Evolutionary conservation across 64 coral and sea anemone species (phyloP), one percentile per base, ranked within the genome.

Genomic region (Catalaphyllia jardinei): DNA sequence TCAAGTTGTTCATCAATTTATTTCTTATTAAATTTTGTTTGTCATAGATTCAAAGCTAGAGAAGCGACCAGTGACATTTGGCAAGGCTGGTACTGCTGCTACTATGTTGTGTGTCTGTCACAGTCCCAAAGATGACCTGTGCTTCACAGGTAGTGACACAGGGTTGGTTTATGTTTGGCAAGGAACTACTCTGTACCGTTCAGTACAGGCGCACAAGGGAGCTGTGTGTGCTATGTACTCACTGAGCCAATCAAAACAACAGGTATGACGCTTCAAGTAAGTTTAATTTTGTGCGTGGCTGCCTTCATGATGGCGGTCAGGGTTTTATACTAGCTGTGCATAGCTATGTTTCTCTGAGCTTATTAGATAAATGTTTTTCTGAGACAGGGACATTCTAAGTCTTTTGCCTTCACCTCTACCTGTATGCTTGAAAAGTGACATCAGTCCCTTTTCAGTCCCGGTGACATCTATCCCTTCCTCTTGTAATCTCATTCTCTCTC

Each of bases 41-140:
- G 38, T 67, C n/a, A 50, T 33, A 98, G 92, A 73, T 78, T 80
- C 87, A 22, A 98, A 95, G 89, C 87, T 98, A 24, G 96, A 98
- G 35, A 98, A 98, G 65, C 93, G 96, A 57, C 96, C 96, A 39
- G 96, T 98, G 71, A 98, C 93, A 61, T 98, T 95, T 88, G 96
- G 96, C 17, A 98, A 98, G 80, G 93, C 93, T 54, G 93, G 96
- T 4, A 92, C 91, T 64, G 96, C 93, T 18, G 93, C 96, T 10
- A 95, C 96, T 25, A 95, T 98, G 96, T 62, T 98, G 71, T 98
- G 93, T 83, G 87, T 98, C 29, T 98, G 96, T 80, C 96, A 98
- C 84, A 98, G 96, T 87, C 90, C 96, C 19, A 92, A 80, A 29
- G 96, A 98, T 83, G 96, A 98, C 78, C 72, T 98, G 28, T 98